Percentiles rank a stretch among this genome's conserved stretches.
phyloP scores from a whole-genome alignment of 1,140 invertebrate species.

The Diachasma alloeum region DNA sequence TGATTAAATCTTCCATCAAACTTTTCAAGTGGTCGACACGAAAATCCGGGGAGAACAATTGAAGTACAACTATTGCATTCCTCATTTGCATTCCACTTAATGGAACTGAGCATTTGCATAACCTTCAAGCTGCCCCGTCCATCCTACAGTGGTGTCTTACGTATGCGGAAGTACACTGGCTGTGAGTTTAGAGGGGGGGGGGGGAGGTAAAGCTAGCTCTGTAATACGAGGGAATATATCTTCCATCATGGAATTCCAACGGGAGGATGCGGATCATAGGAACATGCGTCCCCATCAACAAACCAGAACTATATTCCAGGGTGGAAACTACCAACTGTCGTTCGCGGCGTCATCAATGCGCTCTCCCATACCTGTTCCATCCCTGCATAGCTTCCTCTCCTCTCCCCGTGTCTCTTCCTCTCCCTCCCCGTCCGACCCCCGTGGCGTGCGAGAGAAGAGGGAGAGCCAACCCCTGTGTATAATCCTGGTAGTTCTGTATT shows the following conservation, averaged over 20 bases:
- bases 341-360: background rate
- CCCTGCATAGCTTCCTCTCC: background rate
- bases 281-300: background rate
- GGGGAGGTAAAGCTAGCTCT: background rate
- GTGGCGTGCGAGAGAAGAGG: no score
- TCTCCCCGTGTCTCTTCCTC: background rate
- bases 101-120: background rate
- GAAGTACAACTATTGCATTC: background rate
- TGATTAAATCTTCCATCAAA: background rate
- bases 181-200: background rate
- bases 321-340: constrained; percentile 7
- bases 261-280: background rate
- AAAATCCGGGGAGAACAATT: background rate
- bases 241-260: background rate
- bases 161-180: background rate
- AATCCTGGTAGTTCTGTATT: background rate
- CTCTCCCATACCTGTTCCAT: background rate
- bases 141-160: background rate
- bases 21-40: background rate
- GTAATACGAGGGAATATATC: background rate
- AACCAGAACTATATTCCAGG: background rate
- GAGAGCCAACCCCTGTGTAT: background rate
- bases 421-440: background rate
- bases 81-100: background rate
- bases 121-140: background rate